A percentile compares a stretch with the other conserved stretches of the same genome.
These are phyloP conservation scores for Erythrolamprus reginae DNA, from an alignment of 2,113 vertebrate genomes.

Conservation along the genomic window DNA sequence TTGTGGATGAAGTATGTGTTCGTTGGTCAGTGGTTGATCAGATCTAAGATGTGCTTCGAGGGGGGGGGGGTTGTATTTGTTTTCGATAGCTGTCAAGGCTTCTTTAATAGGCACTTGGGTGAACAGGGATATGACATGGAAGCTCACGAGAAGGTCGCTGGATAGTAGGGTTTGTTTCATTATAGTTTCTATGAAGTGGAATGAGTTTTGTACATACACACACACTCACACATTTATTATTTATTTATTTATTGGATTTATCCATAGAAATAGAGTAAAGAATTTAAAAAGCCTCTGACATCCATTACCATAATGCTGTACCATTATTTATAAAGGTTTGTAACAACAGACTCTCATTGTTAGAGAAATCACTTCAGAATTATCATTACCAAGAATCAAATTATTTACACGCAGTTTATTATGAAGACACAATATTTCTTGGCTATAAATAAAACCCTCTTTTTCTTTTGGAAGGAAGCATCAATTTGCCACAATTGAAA, in stretches of 20 bases:
- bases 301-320: not conserved
- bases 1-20: too few relatives aligned
- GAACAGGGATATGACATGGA: too few relatives aligned
- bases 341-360: not conserved
- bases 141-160: too few relatives aligned
- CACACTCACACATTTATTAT: too few relatives aligned
- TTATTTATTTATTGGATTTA: not conserved
- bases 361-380: not conserved
- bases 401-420: not conserved
- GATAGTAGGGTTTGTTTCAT: too few relatives aligned
- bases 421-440: not conserved
- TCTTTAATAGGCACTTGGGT: too few relatives aligned
- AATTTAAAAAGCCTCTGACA: not conserved
- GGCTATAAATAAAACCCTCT: not conserved
- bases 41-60: too few relatives aligned
- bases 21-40: too few relatives aligned
- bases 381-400: not conserved
- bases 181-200: too few relatives aligned
- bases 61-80: too few relatives aligned
- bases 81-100: too few relatives aligned
- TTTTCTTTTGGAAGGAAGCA: not conserved
- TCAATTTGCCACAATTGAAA: not conserved
- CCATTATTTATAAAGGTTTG: not conserved
- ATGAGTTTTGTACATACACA: too few relatives aligned
- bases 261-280: not conserved